Percentiles rank a stretch among this genome's conserved stretches.
Conservation (phyloP, 37 sponge, comb jelly and placozoan species). For the Corticium candelabrum region DNA sequence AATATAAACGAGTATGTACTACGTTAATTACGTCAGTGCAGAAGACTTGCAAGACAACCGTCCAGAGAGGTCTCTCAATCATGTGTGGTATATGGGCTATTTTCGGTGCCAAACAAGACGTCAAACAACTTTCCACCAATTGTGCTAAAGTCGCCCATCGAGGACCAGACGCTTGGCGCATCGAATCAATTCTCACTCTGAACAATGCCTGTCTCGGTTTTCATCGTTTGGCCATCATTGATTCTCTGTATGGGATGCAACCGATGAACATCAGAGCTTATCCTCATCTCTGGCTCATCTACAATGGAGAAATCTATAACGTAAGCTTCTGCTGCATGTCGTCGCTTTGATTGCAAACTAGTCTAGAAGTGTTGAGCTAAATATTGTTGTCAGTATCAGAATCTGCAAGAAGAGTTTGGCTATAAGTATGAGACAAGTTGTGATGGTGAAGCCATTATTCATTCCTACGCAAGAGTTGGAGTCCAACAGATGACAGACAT, state of each 20-base stretch:
- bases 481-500: conserved; percentile 2
- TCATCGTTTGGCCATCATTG: neutral
- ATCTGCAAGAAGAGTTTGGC: neutral
- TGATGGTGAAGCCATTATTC: conserved; percentile 5
- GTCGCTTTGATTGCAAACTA: too few relatives aligned
- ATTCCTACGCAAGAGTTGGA: neutral
- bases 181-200: neutral
- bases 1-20: too few relatives aligned
- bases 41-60: too few relatives aligned
- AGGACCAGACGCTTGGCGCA: conserved; percentile 1
- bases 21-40: too few relatives aligned
- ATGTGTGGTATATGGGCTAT: conserved; percentile 14
- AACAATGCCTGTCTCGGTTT: neutral
- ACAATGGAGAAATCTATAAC: conserved; percentile 11
- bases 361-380: too few relatives aligned
- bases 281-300: conserved; percentile 12
- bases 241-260: neutral
- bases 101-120: neutral
- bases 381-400: too few relatives aligned
- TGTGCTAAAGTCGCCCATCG: neutral
- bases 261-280: neutral
- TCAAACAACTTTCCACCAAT: neutral
- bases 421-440: neutral
- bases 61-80: neutral
- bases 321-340: too few relatives aligned